These are phyloP conservation scores for Drosophila bipectinata DNA, from an alignment of 1,140 invertebrate species.

Conservation along the genomic window DNA sequence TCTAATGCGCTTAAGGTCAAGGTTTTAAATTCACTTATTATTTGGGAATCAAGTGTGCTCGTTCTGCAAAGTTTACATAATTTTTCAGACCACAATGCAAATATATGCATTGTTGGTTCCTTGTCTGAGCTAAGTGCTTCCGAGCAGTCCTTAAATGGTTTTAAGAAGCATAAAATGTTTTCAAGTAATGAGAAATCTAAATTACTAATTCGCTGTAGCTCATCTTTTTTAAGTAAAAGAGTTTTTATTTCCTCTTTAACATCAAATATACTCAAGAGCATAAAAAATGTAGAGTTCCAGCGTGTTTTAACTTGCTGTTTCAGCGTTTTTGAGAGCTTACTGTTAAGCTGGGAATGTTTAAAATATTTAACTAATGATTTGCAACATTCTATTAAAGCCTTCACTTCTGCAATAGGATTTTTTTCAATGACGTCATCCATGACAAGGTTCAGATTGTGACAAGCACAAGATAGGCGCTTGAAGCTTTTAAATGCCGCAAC, in stretches of 20 bases:
- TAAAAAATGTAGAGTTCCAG: not conserved
- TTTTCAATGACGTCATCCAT: constrained; percentile 21
- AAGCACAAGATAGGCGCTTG: constrained; percentile 18
- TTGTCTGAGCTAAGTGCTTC: constrained; percentile 15
- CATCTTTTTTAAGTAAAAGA: constrained; percentile 14
- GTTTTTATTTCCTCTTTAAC: constrained; percentile 13
- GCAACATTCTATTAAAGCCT: constrained; percentile 1
- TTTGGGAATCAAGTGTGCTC: constrained; percentile 17
- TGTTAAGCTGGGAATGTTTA: constrained; percentile 13
- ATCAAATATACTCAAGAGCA: not conserved
- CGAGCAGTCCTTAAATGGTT: constrained; percentile 24
- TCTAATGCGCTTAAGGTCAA: constrained; percentile 17
- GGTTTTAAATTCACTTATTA: constrained; percentile 3
- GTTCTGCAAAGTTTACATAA: constrained; percentile 16
- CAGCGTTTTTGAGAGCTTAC: constrained; percentile 7
- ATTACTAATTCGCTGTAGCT: constrained; percentile 18
- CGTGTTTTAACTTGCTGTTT: constrained; percentile 10
- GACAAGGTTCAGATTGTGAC: constrained; percentile 16
- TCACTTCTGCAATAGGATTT: not conserved
- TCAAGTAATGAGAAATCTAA: constrained; percentile 14
- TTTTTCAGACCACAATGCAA: constrained; percentile 17
- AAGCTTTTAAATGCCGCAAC: constrained; percentile 14
- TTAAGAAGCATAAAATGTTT: constrained; percentile 17
- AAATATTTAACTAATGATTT: constrained; percentile 2
- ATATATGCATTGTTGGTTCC: constrained; percentile 19